Evolutionary conservation across 2,113 vertebrate species (phyloP).

Genomic region (Nannobrachium achirus): DNA sequence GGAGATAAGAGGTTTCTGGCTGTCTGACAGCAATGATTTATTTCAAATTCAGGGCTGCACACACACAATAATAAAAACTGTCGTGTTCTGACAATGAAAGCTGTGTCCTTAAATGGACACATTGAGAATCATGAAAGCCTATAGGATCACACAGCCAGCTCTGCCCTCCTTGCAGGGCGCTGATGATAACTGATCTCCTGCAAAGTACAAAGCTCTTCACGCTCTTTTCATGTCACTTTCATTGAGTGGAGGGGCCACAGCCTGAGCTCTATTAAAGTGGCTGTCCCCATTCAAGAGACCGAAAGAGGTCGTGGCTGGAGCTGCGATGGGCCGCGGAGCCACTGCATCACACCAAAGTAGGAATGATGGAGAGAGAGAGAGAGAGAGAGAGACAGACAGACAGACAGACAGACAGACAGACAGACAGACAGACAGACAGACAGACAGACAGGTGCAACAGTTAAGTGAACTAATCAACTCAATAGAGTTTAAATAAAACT

Average conservation of each 20-base stretch:
- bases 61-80: slow-evolving; percentile 8
- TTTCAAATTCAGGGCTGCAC: slow-evolving; percentile 11
- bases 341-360: slow-evolving; percentile 70
- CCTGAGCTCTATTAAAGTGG: slow-evolving; percentile 74
- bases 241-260: slow-evolving; percentile 73
- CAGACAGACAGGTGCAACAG: neutral
- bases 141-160: slow-evolving; percentile 72
- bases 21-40: too few species aligned
- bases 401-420: neutral
- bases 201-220: slow-evolving; percentile 80
- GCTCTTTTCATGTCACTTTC: slow-evolving; percentile 83
- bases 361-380: slow-evolving; percentile 49
- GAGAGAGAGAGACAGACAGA: slow-evolving; percentile 25
- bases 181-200: slow-evolving; percentile 83
- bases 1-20: too few species aligned
- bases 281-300: slow-evolving; percentile 70
- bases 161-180: slow-evolving; percentile 59
- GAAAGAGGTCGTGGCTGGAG: slow-evolving; percentile 77
- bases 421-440: slow-evolving; percentile 9
- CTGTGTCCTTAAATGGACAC: slow-evolving; percentile 63
- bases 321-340: slow-evolving; percentile 50
- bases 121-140: slow-evolving; percentile 75
- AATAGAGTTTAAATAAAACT: too few species aligned
- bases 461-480: neutral
- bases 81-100: slow-evolving; percentile 26